Percentiles rank a stretch among this genome's conserved stretches.
phyloP scores from a whole-genome alignment of 1,140 invertebrate genomes.

The Lysiphlebus fabarum region DNA sequence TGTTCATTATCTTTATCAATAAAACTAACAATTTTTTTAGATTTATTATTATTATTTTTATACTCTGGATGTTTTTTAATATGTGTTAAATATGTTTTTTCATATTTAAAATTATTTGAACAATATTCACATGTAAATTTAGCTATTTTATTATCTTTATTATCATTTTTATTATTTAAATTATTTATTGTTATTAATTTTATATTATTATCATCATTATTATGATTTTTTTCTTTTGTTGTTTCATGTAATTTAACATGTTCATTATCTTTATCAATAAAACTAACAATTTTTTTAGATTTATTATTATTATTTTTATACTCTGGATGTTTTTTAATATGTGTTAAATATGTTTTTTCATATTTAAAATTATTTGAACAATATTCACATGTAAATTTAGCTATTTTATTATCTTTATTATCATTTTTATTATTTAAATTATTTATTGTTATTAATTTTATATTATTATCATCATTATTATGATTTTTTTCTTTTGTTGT shows the following conservation, averaged over 20 bases:
- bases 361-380: constrained; percentile 46
- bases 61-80: constrained; percentile 41
- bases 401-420: constrained; percentile 30
- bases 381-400: constrained; percentile 41
- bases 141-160: constrained; percentile 30
- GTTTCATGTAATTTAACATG: constrained; percentile 16
- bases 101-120: constrained; percentile 43
- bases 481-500: background rate
- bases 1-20: constrained; percentile 30
- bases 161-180: constrained; percentile 3
- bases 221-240: background rate
- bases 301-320: constrained; percentile 30
- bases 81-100: constrained; percentile 43
- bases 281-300: constrained; percentile 13
- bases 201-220: too few species aligned
- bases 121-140: constrained; percentile 45
- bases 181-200: too few species aligned
- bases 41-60: constrained; percentile 27
- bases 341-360: constrained; percentile 40
- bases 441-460: constrained; percentile 17
- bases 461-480: constrained; percentile 26
- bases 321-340: constrained; percentile 41
- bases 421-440: constrained; percentile 6
- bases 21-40: constrained; percentile 29
- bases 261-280: constrained; percentile 21